Evolutionary conservation across 2,888 invertebrate genomes (phyloP), one percentile per base, ranked within the genome.

Genomic region (Polydrusus pterygomalis): DNA sequence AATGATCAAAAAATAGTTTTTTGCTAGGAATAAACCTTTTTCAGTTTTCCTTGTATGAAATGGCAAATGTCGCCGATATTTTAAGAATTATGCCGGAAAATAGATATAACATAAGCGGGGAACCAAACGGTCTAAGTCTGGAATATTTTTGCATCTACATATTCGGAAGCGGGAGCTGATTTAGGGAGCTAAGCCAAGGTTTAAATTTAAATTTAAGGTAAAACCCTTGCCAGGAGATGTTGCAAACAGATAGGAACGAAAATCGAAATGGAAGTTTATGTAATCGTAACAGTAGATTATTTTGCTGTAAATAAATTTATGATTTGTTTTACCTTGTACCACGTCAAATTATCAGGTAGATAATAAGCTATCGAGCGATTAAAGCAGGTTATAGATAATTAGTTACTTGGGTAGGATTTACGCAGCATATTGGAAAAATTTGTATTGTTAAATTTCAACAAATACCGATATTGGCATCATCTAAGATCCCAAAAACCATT

Each of bases 91-190:
- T n/a, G 6, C 43, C 1, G 43, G 9, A n/a, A 43, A 13, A 43
- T 13, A 43, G 43, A 43, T 43, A n/a, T n/a, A 43, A 43, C 10
- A 43, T n/a, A 43, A 43, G n/a, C 43, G 13, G n/a, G 2, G 9
- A n/a, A 43, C 13, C 9, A 43, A 43, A 43, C 43, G 43, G 43
- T 43, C 10, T n/a, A 43, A n/a, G 43, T 43, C 20, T 51, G 51
- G 51, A 20, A 51, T 51, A 51, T 20, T 51, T 18, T 51, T 51
- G 51, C 51, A 51, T 51, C 51, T 18, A 20, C 51, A 51, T 51
- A 18, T 51, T 51, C 10, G 20, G 20, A 13, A 20, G 51, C 18
- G 18, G 18, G 20, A 51, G 51, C 51, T 11, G 18, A 51, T 51
- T 51, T 51, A 18, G 13, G 20, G 51, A 51, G 18, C 11, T 20